These are phyloP conservation scores for Aphis craccivora DNA, from an alignment of 1,140 invertebrate species.

Conservation along the genomic window DNA sequence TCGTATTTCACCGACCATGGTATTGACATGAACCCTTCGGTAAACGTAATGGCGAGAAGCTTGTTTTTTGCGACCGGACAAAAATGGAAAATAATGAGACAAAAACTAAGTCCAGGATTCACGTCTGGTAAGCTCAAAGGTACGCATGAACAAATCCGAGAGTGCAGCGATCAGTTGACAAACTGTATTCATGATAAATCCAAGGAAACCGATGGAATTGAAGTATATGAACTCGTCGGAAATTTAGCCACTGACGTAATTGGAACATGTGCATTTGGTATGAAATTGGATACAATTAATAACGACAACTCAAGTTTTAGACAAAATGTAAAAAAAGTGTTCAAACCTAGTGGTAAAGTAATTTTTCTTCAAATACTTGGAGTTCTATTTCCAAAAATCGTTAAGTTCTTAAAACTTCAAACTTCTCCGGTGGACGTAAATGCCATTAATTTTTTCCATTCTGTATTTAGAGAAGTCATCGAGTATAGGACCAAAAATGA, in stretches of 20 bases:
- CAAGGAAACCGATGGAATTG: slow-evolving; percentile 62
- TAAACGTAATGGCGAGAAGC: slow-evolving; percentile 67
- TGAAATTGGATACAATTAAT: slow-evolving; percentile 67
- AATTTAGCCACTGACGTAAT: slow-evolving; percentile 69
- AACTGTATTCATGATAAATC: not conserved
- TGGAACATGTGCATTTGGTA: slow-evolving; percentile 69
- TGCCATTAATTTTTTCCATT: slow-evolving; percentile 61
- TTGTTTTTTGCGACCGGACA: slow-evolving; percentile 66
- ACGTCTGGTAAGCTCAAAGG: slow-evolving; percentile 69
- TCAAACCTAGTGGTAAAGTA: slow-evolving; percentile 28
- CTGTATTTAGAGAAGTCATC: slow-evolving; percentile 60
- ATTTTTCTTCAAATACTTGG: slow-evolving; percentile 15
- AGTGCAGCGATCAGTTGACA: slow-evolving; percentile 62
- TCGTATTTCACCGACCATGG: slow-evolving; percentile 62
- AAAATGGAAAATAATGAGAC: slow-evolving; percentile 67
- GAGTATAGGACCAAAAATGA: slow-evolving; percentile 60
- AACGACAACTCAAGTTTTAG: slow-evolving; percentile 67
- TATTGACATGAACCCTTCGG: slow-evolving; percentile 58
- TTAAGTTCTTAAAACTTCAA: slow-evolving; percentile 20
- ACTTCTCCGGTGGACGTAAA: not conserved
- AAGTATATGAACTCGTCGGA: slow-evolving; percentile 66
- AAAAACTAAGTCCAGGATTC: slow-evolving; percentile 69
- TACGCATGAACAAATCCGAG: slow-evolving; percentile 67
- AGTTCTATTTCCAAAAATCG: not conserved
- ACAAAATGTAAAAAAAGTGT: not conserved